Base-by-base conservation (phyloP, 1,140 invertebrate species). In the Drosophila kohkoa region DNA sequence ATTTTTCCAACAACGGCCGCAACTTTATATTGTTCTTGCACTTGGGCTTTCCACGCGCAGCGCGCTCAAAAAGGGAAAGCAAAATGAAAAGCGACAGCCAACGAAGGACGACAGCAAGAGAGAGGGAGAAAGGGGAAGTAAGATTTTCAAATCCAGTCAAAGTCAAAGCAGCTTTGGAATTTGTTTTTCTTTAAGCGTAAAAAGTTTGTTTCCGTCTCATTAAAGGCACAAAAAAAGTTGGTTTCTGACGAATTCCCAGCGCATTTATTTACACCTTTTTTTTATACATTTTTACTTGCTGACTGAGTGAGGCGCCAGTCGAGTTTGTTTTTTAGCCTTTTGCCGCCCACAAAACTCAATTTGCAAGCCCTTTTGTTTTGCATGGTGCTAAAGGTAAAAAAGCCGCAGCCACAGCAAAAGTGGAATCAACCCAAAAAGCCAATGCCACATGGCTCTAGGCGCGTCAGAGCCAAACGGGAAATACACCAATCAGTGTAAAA, bases 401-500 rank as follows among this genome's bases (percentile, higher is more conserved):
- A 70, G 62, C 67, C 67, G 62, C 74, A 76, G 60, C 49, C 49
- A 49, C 52, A 64, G 54, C 30, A 38, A 55, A 52, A 55, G 13
- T 13, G 28, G 35, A 41, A 59, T 59, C 57, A 59, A 71, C 59
- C 49, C 68, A 69, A 59, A 68, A 83, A 77, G 74, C 81, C 68
- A 67, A 85, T 79, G 77, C 85, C 85, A 88, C 85, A 88, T 88
- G 85, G 85, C 85, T 77, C 77, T 43, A 68, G 81, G 81, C 80
- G 81, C 82, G 75, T 79, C 85, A 88, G 72, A 88, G 69, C 75
- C 85, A 75, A 88, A 79, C 78, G 81, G 78, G 76, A 89, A 89
- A 90, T 89, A 90, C 85, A 85, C 88, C 85, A 89, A 89, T 89
- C 85, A 89, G 79, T 90, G 78, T 90, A 89, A 89, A 89, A 89